These are phyloP conservation scores for Zaprionus tsacasi DNA, from an alignment of 1,140 invertebrate genomes.

Conservation along the genomic window DNA sequence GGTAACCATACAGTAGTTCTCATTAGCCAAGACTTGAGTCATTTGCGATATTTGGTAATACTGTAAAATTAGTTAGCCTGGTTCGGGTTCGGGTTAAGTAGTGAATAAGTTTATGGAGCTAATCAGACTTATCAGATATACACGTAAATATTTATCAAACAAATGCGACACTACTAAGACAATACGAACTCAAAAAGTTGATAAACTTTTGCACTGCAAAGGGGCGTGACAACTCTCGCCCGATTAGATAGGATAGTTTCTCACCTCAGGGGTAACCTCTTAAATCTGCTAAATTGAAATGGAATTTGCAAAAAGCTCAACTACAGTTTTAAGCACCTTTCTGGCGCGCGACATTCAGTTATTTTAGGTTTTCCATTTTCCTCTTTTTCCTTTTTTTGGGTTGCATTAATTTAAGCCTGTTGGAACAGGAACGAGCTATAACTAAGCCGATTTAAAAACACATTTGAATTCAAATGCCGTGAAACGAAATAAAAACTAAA, in stretches of 20 bases:
- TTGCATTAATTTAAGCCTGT: slow-evolving; percentile 76
- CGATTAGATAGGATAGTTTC: background rate
- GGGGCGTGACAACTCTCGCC: slow-evolving; percentile 27
- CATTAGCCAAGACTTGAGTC: background rate
- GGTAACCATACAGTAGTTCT: background rate
- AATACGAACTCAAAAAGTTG: background rate
- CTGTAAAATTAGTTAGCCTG: background rate
- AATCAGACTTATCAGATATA: slow-evolving; percentile 2
- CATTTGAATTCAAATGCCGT: slow-evolving; percentile 80
- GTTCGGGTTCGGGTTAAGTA: background rate
- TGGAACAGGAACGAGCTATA: slow-evolving; percentile 68
- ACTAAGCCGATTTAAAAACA: slow-evolving; percentile 82
- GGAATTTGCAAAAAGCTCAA: slow-evolving; percentile 13
- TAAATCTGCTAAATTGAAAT: slow-evolving; percentile 1
- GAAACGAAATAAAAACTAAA: slow-evolving; percentile 71
- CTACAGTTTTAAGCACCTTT: slow-evolving; percentile 59
- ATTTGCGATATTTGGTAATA: background rate
- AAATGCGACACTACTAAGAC: background rate
- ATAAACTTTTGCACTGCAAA: slow-evolving; percentile 24
- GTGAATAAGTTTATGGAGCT: background rate
- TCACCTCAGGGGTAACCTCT: background rate
- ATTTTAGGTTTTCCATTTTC: slow-evolving; percentile 1
- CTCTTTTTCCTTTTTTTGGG: slow-evolving; percentile 33
- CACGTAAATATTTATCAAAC: slow-evolving; percentile 14
- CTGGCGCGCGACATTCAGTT: slow-evolving; percentile 1